Base-by-base conservation (phyloP, 2,888 invertebrate genomes). In the Macrosoma leucophasiata region DNA sequence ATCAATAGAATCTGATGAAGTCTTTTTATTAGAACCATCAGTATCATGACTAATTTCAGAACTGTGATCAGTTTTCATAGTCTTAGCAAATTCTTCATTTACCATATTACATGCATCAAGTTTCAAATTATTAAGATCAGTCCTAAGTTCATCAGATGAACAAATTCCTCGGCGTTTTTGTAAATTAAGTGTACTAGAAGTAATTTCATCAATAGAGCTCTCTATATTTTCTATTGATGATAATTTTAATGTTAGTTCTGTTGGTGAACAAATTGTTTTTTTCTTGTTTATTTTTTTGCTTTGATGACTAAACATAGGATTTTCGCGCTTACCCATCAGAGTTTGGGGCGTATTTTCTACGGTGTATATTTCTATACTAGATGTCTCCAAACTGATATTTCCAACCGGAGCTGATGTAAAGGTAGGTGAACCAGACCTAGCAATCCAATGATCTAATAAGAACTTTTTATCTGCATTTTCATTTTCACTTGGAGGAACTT, bases 81-180 rank as follows among this genome's bases (percentile, higher is more conserved):
- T 58, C 57, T 82, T 81, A 29, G 67, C 64, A 31, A 72, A 76
- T 40, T 69, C 64, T 50, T 69, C 70, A 46, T 64, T 71, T 1
- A 68, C 58, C 19, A 72, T 59, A 43, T 75, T 70, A 48, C 70
- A 68, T 7, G 63, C 60, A 28, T 71, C 68, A 21, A 79, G 39
- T 48, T 72, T 72, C 17, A 76, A 50, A 50, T 76, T 73, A 9
- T 65, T 64, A 29, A 81, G 64, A 44, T 75, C 72, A 27, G 79
- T 68, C 47, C 75, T 73, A 9, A 87, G 55, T 42, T 85, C 86
- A 50, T 81, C 85, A 8, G 87, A 77, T 1, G 86, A 85, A 55
- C 86, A 87, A 48, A 88, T 87, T 4, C 86, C 87, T 33, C 87
- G 69, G 2, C 88, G 76, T 59, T 87, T 87, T 50, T 86, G 84